These are phyloP conservation scores for Apis dorsata DNA, from an alignment of 1,140 invertebrate species.

Conservation along the genomic window DNA sequence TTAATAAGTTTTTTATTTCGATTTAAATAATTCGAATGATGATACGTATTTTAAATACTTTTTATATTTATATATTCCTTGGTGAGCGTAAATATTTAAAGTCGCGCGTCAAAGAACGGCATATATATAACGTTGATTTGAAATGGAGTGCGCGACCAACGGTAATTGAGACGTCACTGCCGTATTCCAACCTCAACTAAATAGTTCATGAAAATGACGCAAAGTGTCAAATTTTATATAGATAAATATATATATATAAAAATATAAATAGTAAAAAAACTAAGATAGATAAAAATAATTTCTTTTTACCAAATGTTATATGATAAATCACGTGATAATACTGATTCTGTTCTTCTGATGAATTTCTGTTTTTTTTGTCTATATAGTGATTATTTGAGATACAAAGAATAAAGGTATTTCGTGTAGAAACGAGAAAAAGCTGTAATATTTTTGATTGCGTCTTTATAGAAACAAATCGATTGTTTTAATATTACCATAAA, in stretches of 20 bases:
- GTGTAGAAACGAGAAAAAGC: not conserved
- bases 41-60: not conserved
- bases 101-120: constrained; percentile 2
- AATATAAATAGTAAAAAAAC: not conserved
- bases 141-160: constrained; percentile 24
- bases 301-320: constrained; percentile 23
- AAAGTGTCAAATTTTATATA: constrained; percentile 4
- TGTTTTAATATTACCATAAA: not conserved
- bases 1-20: not conserved
- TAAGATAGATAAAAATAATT: not conserved
- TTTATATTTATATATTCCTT: constrained; percentile 1
- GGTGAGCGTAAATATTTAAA: constrained; percentile 33
- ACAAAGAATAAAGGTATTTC: constrained; percentile 28
- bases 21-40: not conserved
- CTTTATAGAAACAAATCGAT: not conserved
- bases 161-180: constrained; percentile 46
- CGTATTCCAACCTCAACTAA: not conserved
- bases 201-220: constrained; percentile 15
- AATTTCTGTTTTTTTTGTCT: not conserved
- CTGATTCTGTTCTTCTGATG: not conserved
- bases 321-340: not conserved
- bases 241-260: not conserved
- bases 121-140: not conserved
- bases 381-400: not conserved
- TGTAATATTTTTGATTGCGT: not conserved